These are phyloP conservation scores for Halesus radiatus DNA, from an alignment of 1,140 invertebrate genomes.

Conservation along the genomic window DNA sequence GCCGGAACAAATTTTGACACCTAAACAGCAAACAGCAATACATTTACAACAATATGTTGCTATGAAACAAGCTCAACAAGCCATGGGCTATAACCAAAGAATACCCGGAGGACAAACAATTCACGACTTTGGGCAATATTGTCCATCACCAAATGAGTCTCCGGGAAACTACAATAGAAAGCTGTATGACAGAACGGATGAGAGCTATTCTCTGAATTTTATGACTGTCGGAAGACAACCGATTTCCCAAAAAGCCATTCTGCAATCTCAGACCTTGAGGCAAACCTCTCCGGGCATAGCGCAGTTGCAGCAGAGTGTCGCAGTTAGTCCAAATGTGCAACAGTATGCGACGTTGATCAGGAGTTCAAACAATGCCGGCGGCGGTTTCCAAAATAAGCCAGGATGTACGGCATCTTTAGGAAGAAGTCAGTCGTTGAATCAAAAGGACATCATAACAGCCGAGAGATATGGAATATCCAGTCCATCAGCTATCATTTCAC, in stretches of 20 bases:
- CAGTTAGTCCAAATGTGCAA: conserved; percentile 62
- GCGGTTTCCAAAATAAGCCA: conserved; percentile 51
- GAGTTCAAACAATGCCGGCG: conserved; percentile 59
- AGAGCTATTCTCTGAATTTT: conserved; percentile 51
- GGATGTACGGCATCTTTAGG: conserved; percentile 54
- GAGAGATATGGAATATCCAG: conserved; percentile 48
- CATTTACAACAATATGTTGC: conserved; percentile 69
- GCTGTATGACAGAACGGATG: conserved; percentile 49
- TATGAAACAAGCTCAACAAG: conserved; percentile 70
- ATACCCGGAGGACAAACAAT: conserved; percentile 57
- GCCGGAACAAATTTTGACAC: conserved; percentile 62
- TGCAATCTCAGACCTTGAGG: conserved; percentile 42
- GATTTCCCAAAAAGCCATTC: conserved; percentile 36
- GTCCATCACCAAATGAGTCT: conserved; percentile 45
- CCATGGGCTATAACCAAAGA: conserved; percentile 66
- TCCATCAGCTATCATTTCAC: conserved; percentile 32
- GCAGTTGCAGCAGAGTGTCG: conserved; percentile 64
- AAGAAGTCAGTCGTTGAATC: conserved; percentile 54
- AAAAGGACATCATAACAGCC: conserved; percentile 50
- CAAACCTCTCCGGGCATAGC: conserved; percentile 54
- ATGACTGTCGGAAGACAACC: conserved; percentile 48
- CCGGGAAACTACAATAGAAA: conserved; percentile 50
- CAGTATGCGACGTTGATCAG: conserved; percentile 68
- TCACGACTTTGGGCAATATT: conserved; percentile 51
- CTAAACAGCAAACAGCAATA: conserved; percentile 67